Conservation (phyloP, 37 sponge, comb jelly and placozoan species). For the Ianthella basta region DNA sequence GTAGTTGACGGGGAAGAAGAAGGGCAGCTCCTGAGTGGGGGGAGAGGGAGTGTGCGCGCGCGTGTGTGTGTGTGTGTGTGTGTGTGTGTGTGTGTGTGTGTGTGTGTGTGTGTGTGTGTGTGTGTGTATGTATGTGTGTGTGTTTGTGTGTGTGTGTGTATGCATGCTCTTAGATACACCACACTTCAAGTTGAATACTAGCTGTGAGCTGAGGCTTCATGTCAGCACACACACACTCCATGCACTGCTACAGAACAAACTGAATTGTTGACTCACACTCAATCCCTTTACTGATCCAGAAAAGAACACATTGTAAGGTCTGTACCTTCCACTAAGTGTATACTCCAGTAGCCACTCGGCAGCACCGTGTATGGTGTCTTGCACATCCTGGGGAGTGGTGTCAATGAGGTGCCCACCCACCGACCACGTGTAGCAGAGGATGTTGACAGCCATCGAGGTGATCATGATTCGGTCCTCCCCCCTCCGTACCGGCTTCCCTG, state of each 20-base stretch:
- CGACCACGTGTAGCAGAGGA: conserved; percentile 51
- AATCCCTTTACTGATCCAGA: conserved; percentile 54
- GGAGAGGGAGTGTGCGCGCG: conserved; percentile 1
- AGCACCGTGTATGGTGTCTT: background rate
- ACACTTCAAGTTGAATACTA: no score
- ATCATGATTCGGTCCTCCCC: conserved; percentile 48
- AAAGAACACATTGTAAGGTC: conserved; percentile 53
- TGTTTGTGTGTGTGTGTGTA: background rate
- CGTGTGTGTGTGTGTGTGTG: conserved; percentile 31
- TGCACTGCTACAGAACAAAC: no score
- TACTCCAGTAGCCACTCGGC: conserved; percentile 43
- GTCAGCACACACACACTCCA: no score
- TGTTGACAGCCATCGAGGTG: conserved; percentile 57
- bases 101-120: conserved; percentile 40
- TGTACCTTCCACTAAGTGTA: conserved; percentile 12
- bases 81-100: conserved; percentile 31
- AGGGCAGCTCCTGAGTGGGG: conserved; percentile 31
- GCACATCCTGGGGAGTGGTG: conserved; percentile 35
- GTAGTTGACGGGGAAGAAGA: conserved; percentile 51
- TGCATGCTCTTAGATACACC: background rate
- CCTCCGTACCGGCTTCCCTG: conserved; percentile 46
- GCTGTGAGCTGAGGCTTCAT: no score
- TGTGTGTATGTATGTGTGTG: conserved; percentile 28
- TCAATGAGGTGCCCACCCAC: background rate
- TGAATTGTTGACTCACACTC: background rate